Base-by-base conservation (phyloP, 2,888 invertebrate genomes). In the Mamestra brassicae region DNA sequence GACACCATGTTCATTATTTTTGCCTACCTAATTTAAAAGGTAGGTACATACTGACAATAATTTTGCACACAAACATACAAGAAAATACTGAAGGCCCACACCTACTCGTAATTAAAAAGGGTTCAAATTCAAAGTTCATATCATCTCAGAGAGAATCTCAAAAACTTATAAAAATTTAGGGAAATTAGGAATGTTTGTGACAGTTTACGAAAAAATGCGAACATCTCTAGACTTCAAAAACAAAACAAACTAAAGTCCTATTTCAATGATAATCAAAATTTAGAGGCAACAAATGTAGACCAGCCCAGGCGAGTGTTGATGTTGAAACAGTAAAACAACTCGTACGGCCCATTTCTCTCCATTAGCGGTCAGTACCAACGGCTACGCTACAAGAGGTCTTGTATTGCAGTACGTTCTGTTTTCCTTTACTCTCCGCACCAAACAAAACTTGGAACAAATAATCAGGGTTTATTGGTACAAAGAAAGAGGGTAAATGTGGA, bases 261-360 rank as follows among this genome's bases (percentile, higher is more conserved):
- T 65, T 38, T 69, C 50, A 34, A 52, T 34, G 45, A 50, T 84
- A 75, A 80, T 75, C 68, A 71, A 66, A 80, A 75, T 84, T 75
- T 80, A 75, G 10, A 69, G 62, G 50, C 74, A 38, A 69, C 64
- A 69, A 65, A 67, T 64, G 63, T 57, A 58, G 50, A 50, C 26
- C 38, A 4, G 38, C 11, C 34, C 5, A 17, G 34, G 50, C 17
- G 52, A 60, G 60, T 68, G 38, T 52, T 52, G 42, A 3, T 47
- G 47, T 47, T 47, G 47, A 52, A 75, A 61, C 60, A 63, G 65
- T 66, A 80, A 84, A 69, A 68, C 75, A 26, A 47, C 61, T 58
- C 17, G 26, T 74, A 55, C 65, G 45, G 3, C 52, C 63, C 66
- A 84, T 84, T 80, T 38, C 63, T 81, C 84, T 76, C 69, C 81